phyloP scores from a whole-genome alignment of 2,113 vertebrate genomes.

The Catagonus wagneri region DNA sequence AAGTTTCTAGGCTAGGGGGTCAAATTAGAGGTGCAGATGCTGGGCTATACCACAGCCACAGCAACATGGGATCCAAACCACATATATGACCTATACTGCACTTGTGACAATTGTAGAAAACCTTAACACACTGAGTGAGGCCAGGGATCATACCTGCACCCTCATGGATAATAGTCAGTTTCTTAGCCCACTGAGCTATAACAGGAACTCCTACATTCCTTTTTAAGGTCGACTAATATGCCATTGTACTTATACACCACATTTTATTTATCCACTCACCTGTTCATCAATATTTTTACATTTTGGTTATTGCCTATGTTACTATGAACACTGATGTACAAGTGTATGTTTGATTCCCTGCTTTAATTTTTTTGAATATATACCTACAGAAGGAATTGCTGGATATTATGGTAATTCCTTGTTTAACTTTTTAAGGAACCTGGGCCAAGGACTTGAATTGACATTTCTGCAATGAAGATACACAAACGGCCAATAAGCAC shows the following conservation, averaged over 20 bases:
- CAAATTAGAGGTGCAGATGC: too few species aligned
- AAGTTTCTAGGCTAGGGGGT: too few species aligned
- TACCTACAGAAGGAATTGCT: neutral
- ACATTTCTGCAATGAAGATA: conserved; percentile 17
- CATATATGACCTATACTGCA: too few species aligned
- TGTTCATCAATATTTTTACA: neutral
- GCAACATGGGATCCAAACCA: too few species aligned
- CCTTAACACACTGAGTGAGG: neutral
- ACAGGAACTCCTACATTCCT: too few species aligned
- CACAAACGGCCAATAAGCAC: neutral
- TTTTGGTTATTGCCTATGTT: neutral
- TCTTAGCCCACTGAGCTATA: too few species aligned
- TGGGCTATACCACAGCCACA: too few species aligned
- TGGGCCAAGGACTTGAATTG: neutral
- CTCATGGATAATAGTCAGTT: too few species aligned
- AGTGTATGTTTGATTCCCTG: neutral
- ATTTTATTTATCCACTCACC: neutral
- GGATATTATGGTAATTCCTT: neutral
- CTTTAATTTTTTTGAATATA: neutral
- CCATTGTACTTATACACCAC: too few species aligned
- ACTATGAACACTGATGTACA: neutral
- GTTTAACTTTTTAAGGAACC: neutral
- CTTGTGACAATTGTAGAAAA: too few species aligned
- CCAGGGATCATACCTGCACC: too few species aligned
- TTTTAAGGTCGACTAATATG: too few species aligned